These are phyloP conservation scores for Octopus bimaculoides DNA, from an alignment of 1,140 invertebrate genomes.

Conservation along the genomic window DNA sequence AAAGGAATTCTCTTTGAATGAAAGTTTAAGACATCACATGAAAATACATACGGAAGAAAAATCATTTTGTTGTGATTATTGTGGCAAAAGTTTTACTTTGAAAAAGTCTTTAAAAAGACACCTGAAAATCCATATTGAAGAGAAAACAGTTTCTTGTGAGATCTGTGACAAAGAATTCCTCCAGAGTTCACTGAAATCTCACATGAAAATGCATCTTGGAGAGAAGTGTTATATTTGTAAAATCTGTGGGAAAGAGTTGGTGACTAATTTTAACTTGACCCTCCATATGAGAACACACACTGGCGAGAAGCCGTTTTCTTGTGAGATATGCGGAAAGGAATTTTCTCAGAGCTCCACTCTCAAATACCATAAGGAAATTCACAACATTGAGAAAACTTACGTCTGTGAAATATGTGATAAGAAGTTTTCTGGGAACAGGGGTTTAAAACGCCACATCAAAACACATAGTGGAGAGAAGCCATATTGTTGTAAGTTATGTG, in stretches of 20 bases:
- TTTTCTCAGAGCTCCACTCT: not conserved
- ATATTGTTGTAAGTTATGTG: not conserved
- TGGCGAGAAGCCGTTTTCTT: not conserved
- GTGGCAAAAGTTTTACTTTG: conserved; percentile 16
- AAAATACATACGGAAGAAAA: conserved; percentile 16
- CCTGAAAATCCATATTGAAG: not conserved
- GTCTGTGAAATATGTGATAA: not conserved
- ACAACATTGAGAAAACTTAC: not conserved
- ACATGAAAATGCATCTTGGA: no score
- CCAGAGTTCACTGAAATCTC: no score
- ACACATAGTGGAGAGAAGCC: not conserved
- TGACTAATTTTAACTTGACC: no score
- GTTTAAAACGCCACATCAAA: not conserved
- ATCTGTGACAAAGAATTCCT: no score
- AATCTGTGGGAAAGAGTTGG: no score
- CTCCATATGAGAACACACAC: no score
- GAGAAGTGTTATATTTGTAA: no score
- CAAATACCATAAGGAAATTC: not conserved
- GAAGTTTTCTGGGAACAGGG: not conserved
- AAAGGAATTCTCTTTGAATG: conserved; percentile 17
- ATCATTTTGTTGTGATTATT: conserved; percentile 19
- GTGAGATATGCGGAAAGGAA: not conserved
- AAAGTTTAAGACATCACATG: conserved; percentile 19
- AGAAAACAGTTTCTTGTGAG: not conserved
- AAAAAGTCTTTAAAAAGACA: not conserved